These are phyloP conservation scores for Eristalis intricaria DNA, from an alignment of 2,888 invertebrate genomes.

Conservation along the genomic window DNA sequence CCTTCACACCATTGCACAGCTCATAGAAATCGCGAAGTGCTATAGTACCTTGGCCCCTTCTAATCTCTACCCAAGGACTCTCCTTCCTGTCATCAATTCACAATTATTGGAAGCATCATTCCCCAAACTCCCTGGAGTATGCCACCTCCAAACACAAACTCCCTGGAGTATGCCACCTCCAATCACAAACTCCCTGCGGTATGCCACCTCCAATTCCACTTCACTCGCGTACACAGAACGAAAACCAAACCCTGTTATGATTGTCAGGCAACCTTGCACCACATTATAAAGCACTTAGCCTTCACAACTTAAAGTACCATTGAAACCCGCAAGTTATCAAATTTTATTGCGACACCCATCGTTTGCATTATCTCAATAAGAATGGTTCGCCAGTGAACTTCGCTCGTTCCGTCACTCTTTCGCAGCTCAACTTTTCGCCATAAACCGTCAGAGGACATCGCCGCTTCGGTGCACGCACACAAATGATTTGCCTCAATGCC, in stretches of 20 bases:
- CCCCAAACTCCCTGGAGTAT: too few relatives aligned
- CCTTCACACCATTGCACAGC: too few relatives aligned
- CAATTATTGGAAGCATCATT: too few relatives aligned
- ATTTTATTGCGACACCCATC: background rate
- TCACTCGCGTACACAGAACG: background rate
- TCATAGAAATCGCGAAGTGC: too few relatives aligned
- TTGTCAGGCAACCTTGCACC: background rate
- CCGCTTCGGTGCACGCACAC: constrained; percentile 76
- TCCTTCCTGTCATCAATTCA: too few relatives aligned
- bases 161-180: too few relatives aligned
- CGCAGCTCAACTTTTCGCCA: constrained; percentile 76
- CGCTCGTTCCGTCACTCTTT: constrained; percentile 77
- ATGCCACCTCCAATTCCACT: background rate
- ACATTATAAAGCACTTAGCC: background rate
- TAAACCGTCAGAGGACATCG: constrained; percentile 78
- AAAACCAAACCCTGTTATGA: background rate
- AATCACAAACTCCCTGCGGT: too few relatives aligned
- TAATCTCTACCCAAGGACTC: too few relatives aligned
- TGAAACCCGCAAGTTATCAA: background rate
- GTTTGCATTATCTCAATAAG: constrained; percentile 65
- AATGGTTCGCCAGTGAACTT: constrained; percentile 78
- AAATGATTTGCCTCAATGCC: constrained; percentile 73
- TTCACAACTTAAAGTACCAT: background rate
- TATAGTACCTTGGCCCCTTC: too few relatives aligned
- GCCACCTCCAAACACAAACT: too few relatives aligned